Conservation (phyloP, 2,113 vertebrate genomes). For the Lucifuga dentata region DNA sequence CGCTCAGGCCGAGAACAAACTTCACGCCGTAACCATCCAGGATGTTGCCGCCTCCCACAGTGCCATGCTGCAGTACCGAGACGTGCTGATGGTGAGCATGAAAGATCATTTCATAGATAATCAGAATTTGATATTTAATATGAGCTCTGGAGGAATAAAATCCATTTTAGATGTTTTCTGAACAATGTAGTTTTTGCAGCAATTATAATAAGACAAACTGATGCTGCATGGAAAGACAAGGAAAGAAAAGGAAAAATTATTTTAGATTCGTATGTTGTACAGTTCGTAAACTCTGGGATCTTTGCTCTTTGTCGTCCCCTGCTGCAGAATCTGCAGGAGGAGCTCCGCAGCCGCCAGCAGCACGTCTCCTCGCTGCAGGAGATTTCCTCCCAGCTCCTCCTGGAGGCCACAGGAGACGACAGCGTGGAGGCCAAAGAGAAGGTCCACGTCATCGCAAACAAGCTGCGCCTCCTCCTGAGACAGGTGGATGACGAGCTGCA, state of each 20-base stretch:
- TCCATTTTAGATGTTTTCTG: no score
- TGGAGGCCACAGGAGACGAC: conserved; percentile 81
- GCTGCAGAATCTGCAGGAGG: conserved; percentile 86
- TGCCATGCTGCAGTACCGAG: conserved; percentile 74
- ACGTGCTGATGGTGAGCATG: conserved; percentile 83
- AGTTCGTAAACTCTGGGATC: no score
- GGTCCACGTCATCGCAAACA: conserved; percentile 87
- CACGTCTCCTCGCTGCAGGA: conserved; percentile 85
- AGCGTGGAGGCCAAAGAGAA: conserved; percentile 90
- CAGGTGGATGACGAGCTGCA: conserved; percentile 82
- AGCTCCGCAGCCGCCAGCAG: conserved; percentile 80
- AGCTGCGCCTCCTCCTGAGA: conserved; percentile 85
- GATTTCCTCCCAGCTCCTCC: conserved; percentile 85
- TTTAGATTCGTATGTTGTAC: no score
- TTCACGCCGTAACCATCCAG: conserved; percentile 64
- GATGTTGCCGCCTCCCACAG: conserved; percentile 60
- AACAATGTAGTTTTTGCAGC: no score
- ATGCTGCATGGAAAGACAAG: no score
- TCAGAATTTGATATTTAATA: no score
- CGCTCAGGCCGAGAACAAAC: conserved; percentile 81
- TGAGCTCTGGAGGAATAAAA: no score
- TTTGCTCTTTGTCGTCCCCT: conserved; percentile 27
- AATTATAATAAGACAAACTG: no score
- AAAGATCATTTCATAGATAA: no score
- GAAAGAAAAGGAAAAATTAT: no score